Evolutionary conservation across 2,797 vertebrate species (phyloP).

Genomic region (Anguilla pacifica): DNA sequence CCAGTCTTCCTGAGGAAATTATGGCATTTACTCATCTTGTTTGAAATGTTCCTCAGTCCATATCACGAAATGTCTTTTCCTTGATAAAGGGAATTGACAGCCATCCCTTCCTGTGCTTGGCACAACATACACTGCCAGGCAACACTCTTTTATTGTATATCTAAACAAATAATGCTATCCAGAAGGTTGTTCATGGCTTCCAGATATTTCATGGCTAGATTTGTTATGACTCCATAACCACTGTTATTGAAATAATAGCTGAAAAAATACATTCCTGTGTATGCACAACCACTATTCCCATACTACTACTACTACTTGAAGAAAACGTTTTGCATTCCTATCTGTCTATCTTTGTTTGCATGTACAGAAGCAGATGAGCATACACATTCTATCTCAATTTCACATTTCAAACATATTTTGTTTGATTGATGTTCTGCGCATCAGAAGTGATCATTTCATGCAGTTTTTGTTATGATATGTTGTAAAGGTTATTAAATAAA

Average conservation of each 20-base stretch:
- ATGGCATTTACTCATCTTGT: constrained; percentile 22
- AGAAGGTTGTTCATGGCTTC: background rate
- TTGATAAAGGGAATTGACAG: constrained; percentile 10
- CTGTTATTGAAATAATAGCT: constrained; percentile 11
- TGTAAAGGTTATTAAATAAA: background rate
- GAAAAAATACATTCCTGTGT: background rate
- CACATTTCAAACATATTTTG: background rate
- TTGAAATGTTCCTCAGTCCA: constrained; percentile 14
- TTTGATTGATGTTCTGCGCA: background rate
- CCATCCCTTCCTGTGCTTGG: background rate
- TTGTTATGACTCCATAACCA: background rate
- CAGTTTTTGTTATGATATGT: background rate
- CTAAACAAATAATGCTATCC: background rate
- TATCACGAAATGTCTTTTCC: constrained; percentile 17
- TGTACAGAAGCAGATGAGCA: background rate
- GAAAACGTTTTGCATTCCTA: background rate
- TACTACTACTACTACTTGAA: background rate
- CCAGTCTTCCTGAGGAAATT: constrained; percentile 31
- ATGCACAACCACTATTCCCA: background rate
- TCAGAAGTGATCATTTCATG: background rate
- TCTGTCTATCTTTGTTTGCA: background rate
- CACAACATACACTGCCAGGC: background rate
- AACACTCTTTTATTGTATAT: background rate
- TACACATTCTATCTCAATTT: background rate
- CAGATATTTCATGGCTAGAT: background rate